Evolutionary conservation across 2,113 vertebrate genomes (phyloP).

Genomic region (Albula goreensis): DNA sequence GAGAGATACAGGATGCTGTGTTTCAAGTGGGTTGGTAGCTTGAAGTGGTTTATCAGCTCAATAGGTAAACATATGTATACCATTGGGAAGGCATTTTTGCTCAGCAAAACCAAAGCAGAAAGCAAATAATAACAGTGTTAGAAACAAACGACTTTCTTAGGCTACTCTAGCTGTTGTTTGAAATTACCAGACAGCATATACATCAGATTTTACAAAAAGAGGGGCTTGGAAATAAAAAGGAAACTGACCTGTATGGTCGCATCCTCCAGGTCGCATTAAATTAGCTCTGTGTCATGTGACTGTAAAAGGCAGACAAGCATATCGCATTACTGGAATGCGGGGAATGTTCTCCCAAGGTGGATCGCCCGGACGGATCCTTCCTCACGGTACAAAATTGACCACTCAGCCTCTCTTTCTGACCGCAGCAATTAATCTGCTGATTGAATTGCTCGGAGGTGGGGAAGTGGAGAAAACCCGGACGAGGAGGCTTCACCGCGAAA

Average conservation of each 20-base stretch:
- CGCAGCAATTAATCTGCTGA: constrained; percentile 60
- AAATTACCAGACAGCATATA: not conserved
- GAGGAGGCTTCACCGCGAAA: not conserved
- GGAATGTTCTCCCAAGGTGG: constrained; percentile 8
- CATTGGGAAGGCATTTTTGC: not conserved
- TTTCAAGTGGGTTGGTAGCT: not conserved
- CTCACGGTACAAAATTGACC: constrained; percentile 12
- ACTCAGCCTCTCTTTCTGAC: constrained; percentile 43
- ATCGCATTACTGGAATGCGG: not conserved
- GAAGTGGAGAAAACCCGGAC: constrained; percentile 24
- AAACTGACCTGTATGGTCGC: not conserved
- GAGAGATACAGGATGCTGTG: not conserved
- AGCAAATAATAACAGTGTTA: not conserved
- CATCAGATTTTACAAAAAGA: not conserved
- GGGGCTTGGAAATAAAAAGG: too few species aligned
- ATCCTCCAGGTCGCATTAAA: not conserved
- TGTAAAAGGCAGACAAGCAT: not conserved
- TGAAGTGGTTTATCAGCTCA: too few species aligned
- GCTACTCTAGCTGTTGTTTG: not conserved
- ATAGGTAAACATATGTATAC: not conserved
- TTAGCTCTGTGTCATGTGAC: not conserved
- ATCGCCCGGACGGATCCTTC: constrained; percentile 24
- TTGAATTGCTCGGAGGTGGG: constrained; percentile 57
- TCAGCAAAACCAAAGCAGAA: not conserved
- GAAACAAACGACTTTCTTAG: too few species aligned